Conservation (phyloP, 2,888 invertebrate genomes). For the Mythimna lalbum region DNA sequence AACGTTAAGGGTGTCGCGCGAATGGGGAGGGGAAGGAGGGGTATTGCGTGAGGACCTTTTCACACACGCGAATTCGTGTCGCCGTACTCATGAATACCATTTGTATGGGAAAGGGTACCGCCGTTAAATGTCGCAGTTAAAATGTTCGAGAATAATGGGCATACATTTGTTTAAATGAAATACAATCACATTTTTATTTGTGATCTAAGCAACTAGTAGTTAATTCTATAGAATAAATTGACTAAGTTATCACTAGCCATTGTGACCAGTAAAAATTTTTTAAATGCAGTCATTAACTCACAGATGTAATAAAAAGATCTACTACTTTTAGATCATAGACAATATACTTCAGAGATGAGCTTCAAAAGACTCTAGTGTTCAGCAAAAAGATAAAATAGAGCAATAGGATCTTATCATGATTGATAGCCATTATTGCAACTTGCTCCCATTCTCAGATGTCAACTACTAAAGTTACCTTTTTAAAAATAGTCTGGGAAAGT, state of each 20-base stretch:
- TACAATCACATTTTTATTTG: background rate
- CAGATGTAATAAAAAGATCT: background rate
- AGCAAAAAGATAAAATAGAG: background rate
- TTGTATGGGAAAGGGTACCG: conserved; percentile 18
- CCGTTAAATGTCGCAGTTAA: conserved; percentile 10
- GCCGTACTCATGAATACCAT: conserved; percentile 12
- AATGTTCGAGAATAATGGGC: no score
- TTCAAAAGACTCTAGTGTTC: background rate
- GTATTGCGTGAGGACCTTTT: conserved; percentile 46
- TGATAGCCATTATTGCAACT: conserved; percentile 23
- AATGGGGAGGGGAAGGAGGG: conserved; percentile 17
- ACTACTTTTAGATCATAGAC: background rate
- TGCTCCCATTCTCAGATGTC: conserved; percentile 35
- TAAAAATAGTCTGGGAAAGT: conserved; percentile 52
- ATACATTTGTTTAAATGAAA: background rate
- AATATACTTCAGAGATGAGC: background rate
- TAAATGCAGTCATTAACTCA: background rate
- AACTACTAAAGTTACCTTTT: conserved; percentile 14
- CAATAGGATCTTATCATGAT: conserved; percentile 42
- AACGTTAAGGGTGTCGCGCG: conserved; percentile 29
- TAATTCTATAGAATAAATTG: conserved; percentile 5
- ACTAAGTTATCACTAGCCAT: conserved; percentile 8
- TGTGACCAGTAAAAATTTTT: background rate
- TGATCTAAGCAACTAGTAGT: conserved; percentile 8
- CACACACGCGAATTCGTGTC: conserved; percentile 43